phyloP scores from a whole-genome alignment of 2,888 invertebrate genomes.

The Eupeodes luniger region DNA sequence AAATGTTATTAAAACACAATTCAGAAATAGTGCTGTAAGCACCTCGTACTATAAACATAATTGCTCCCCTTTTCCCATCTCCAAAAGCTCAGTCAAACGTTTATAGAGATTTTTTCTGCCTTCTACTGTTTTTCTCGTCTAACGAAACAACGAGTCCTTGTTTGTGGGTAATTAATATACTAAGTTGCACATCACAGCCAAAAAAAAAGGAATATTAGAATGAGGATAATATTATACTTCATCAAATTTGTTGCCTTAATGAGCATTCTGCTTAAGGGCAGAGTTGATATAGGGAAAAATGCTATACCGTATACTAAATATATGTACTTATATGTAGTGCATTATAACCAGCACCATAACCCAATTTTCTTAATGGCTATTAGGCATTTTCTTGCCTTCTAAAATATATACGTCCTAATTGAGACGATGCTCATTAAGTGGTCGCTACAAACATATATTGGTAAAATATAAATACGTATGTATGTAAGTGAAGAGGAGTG shows the following conservation, averaged over 20 bases:
- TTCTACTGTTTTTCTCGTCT: neutral
- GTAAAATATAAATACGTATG: neutral
- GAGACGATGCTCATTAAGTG: conserved; percentile 83
- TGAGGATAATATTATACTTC: conserved; percentile 52
- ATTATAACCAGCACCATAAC: conserved; percentile 79
- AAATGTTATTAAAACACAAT: too few species aligned
- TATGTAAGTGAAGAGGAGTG: neutral
- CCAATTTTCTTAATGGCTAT: conserved; percentile 84
- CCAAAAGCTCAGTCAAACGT: too few species aligned
- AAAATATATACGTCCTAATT: conserved; percentile 79
- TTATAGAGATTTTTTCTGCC: too few species aligned
- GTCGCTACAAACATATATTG: conserved; percentile 46
- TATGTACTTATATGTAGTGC: neutral
- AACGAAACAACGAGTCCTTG: conserved; percentile 30
- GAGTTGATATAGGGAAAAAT: conserved; percentile 24
- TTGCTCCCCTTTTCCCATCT: too few species aligned
- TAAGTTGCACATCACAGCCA: neutral
- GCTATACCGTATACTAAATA: too few species aligned
- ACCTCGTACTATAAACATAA: too few species aligned
- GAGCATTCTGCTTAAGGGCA: conserved; percentile 48
- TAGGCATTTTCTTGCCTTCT: conserved; percentile 80
- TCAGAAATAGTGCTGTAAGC: too few species aligned
- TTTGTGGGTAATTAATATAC: conserved; percentile 68
- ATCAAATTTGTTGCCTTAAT: conserved; percentile 72
- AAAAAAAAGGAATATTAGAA: conserved; percentile 26